Percentiles rank a stretch among this genome's conserved stretches.
These are phyloP conservation scores for Kradibia gibbosae DNA, from an alignment of 1,140 invertebrate genomes.

Conservation along the genomic window DNA sequence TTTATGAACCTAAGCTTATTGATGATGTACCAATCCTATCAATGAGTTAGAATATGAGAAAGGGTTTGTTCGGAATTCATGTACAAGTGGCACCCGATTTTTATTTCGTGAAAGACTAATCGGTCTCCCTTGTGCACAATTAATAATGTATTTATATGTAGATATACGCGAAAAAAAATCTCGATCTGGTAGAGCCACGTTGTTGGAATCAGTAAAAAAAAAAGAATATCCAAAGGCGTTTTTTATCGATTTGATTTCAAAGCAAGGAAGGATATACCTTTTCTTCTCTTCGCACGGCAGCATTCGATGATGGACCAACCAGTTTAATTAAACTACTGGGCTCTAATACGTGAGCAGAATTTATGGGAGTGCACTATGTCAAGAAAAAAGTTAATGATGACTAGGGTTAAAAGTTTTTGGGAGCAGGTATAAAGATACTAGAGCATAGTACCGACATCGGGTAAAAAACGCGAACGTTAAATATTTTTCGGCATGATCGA, in stretches of 20 bases:
- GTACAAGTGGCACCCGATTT: conserved; percentile 10
- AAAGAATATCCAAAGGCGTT: conserved; percentile 20
- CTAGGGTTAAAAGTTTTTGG: not conserved
- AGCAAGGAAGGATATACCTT: not conserved
- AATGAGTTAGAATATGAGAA: conserved; percentile 24
- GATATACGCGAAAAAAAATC: not conserved
- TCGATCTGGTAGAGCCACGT: not conserved
- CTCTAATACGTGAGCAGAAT: conserved; percentile 57
- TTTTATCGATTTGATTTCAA: conserved; percentile 47
- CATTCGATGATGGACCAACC: conserved; percentile 54
- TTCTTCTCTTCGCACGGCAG: conserved; percentile 31
- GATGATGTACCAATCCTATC: conserved; percentile 17
- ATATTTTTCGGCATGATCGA: conserved; percentile 38
- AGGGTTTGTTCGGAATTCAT: not conserved
- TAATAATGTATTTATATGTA: not conserved
- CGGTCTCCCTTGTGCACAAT: not conserved
- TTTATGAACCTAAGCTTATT: conserved; percentile 4
- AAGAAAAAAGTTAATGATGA: conserved; percentile 24
- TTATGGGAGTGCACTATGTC: conserved; percentile 53
- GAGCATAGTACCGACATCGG: not conserved
- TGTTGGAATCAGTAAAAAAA: not conserved
- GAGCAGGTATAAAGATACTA: not conserved
- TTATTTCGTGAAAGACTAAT: conserved; percentile 22
- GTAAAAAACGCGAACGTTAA: conserved; percentile 20
- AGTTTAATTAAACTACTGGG: conserved; percentile 64